Evolutionary conservation across 2,113 vertebrate genomes (phyloP), one percentile per base, ranked within the genome.

Genomic region (Neodontobutis hainanensis): DNA sequence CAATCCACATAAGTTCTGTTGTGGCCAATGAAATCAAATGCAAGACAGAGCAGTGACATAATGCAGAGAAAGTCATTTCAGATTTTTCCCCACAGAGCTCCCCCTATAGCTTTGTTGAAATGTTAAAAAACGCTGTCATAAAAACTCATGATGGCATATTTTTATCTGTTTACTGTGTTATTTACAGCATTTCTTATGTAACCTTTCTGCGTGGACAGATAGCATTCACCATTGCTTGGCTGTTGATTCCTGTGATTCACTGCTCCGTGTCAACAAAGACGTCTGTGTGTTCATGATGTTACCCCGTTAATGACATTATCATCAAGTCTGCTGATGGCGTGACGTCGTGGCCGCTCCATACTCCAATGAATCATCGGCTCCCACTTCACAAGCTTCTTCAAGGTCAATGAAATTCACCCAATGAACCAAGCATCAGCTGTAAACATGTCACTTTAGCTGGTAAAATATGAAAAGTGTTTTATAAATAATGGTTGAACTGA

Each of bases 291-390:
- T 73, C 10, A 70, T 59, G 51, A 67, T 76, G 61, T 62, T 61
- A 75, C 51, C 65, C 56, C 65, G 63, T 70, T 86, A 68, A 81
- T 80, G 64, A 74, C 66, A 78, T 77, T 80, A 77, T 77, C 70
- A 67, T 77, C 72, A 80, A 79, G 57, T 53, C 43, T n/a, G 46
- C 2, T 65, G 62, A 64, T 64, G 61, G 56, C 52, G 64, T 70
- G 45, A 69, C 59, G 65, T 77, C 65, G 51, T 77, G 81, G 70
- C 77, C 70, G 46, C 53, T 0, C 1, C 51, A 58, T 10, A 47
- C 64, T 62, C 36, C 0, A 19, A 69, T 77, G 68, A 77, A 67
- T 73, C 49, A 74, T 55, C 58, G 3, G 52, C 62, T 73, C 44
- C n/a, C 40, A 56, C 61, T 64, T 58, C 19, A 40, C 56, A 9